Conservation (phyloP, 2,113 vertebrate genomes). For the Xenus cinereus region DNA sequence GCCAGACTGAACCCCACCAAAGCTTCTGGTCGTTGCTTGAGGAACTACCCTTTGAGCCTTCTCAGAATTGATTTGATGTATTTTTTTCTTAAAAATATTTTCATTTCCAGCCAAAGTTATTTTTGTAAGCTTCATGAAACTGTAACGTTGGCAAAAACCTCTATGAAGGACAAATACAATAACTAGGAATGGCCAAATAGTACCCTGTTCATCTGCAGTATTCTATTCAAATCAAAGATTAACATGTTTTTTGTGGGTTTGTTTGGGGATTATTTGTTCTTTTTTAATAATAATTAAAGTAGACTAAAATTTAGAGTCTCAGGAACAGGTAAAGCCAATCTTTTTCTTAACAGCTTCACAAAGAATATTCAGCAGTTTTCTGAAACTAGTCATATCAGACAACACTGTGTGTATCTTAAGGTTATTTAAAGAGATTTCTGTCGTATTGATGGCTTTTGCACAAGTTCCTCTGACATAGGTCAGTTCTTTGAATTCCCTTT, state of each 20-base stretch:
- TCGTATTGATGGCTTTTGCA: neutral
- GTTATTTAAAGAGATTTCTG: neutral
- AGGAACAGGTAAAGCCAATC: neutral
- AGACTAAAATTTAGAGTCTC: neutral
- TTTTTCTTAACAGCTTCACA: neutral
- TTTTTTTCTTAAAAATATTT: neutral
- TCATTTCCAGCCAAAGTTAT: neutral
- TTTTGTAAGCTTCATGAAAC: neutral
- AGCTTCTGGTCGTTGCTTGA: neutral
- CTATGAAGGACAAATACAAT: neutral
- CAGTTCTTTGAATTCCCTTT: neutral
- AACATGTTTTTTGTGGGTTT: accelerated
- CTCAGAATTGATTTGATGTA: neutral
- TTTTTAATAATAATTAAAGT: neutral
- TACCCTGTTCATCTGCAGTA: neutral
- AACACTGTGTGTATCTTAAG: neutral
- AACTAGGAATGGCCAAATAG: neutral
- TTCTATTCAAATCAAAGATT: neutral
- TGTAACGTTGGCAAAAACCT: neutral
- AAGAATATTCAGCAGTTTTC: neutral
- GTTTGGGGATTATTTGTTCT: neutral
- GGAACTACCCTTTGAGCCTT: neutral
- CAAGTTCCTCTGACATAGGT: neutral
- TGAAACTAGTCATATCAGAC: neutral
- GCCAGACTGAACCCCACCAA: neutral